These are phyloP conservation scores for Drosophila testacea DNA, from an alignment of 2,888 invertebrate genomes.

Conservation along the genomic window DNA sequence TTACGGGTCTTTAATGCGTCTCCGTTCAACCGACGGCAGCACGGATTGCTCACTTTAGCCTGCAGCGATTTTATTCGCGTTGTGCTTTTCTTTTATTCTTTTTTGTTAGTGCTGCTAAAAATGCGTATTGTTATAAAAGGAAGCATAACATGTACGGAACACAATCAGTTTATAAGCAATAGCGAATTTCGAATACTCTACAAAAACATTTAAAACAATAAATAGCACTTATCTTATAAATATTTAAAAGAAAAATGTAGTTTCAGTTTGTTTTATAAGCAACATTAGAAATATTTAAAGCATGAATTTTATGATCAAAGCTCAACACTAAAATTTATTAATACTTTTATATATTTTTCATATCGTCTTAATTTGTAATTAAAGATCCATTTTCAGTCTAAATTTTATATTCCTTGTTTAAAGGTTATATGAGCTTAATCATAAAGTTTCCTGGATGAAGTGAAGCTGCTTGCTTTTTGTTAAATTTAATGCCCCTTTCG, in stretches of 20 bases:
- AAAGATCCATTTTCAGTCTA: too few relatives aligned
- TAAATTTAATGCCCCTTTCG: neutral
- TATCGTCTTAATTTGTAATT: too few relatives aligned
- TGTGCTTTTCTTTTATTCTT: constrained; percentile 32
- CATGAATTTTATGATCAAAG: too few relatives aligned
- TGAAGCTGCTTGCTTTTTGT: neutral
- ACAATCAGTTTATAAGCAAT: neutral
- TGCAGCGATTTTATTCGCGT: constrained; percentile 50
- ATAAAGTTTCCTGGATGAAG: neutral
- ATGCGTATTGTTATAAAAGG: constrained; percentile 65
- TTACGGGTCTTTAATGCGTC: constrained; percentile 52
- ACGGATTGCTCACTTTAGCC: constrained; percentile 70
- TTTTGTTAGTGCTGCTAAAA: constrained; percentile 39
- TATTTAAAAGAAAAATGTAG: too few relatives aligned
- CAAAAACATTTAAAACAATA: too few relatives aligned
- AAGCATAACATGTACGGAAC: neutral
- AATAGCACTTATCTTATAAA: too few relatives aligned
- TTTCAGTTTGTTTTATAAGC: too few relatives aligned
- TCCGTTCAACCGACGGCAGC: constrained; percentile 10
- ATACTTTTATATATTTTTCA: too few relatives aligned
- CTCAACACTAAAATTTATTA: too few relatives aligned
- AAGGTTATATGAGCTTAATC: too few relatives aligned
- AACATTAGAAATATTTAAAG: too few relatives aligned
- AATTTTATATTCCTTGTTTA: too few relatives aligned
- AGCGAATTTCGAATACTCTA: neutral